A percentile compares a stretch with the other conserved stretches of the same genome.
phyloP scores from a whole-genome alignment of 2,888 invertebrate species.

The Hedya salicella region DNA sequence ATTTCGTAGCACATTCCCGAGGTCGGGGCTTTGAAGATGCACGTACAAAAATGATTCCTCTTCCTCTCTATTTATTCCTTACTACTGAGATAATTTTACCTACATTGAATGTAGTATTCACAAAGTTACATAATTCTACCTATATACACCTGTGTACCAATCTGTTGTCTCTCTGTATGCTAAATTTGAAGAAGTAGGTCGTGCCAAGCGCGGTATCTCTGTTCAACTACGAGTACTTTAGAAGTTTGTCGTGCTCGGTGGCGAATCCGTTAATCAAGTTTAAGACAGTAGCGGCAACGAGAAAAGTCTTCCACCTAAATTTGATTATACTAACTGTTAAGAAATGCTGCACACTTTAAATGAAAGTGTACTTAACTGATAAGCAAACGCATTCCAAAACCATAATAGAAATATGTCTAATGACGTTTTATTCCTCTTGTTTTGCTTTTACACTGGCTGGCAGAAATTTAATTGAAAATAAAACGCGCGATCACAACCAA shows the following conservation, averaged over 20 bases:
- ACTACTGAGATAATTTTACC: background rate
- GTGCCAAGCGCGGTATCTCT: slow-evolving; percentile 33
- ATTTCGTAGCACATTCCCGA: slow-evolving; percentile 24
- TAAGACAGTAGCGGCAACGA: slow-evolving; percentile 11
- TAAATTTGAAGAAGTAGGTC: slow-evolving; percentile 37
- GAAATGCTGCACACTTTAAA: slow-evolving; percentile 5
- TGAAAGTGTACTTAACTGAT: background rate
- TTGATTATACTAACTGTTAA: background rate
- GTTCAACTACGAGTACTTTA: slow-evolving; percentile 23
- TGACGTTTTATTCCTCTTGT: too few relatives aligned
- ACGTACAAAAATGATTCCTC: background rate
- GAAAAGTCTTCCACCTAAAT: slow-evolving; percentile 11
- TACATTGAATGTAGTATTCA: background rate
- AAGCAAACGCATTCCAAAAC: background rate
- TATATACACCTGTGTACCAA: slow-evolving; percentile 4
- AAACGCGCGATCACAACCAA: too few relatives aligned
- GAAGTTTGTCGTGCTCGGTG: slow-evolving; percentile 36
- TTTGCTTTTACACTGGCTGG: too few relatives aligned
- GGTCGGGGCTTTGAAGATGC: background rate
- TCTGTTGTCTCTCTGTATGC: slow-evolving; percentile 19
- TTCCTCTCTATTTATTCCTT: background rate
- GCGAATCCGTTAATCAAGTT: slow-evolving; percentile 36
- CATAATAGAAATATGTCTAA: too few relatives aligned
- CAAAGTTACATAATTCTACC: background rate
- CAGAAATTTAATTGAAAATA: too few relatives aligned